Percentiles rank a stretch among this genome's conserved stretches.
These are phyloP conservation scores for Cinclus cinclus DNA, from an alignment of 2,113 vertebrate species.

Conservation along the genomic window DNA sequence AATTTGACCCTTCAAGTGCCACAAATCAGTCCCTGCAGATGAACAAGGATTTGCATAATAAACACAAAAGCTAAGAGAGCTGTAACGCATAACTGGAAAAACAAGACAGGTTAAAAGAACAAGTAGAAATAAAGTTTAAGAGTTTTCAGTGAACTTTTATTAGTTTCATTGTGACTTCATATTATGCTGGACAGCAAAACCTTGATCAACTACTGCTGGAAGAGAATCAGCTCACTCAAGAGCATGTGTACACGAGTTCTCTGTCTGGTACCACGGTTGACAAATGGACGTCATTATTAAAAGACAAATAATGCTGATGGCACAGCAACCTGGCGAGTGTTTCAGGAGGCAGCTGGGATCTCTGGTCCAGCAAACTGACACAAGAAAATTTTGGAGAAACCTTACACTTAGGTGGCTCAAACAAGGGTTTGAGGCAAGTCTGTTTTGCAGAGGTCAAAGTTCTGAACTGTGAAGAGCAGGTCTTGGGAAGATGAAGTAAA, in stretches of 20 bases:
- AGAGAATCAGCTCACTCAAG: not conserved
- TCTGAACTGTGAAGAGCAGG: not conserved
- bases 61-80: not conserved
- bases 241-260: not conserved
- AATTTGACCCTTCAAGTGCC: not conserved
- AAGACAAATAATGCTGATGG: conserved; percentile 31
- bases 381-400: not conserved
- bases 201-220: not conserved
- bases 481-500: not conserved
- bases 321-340: not conserved
- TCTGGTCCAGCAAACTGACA: not conserved
- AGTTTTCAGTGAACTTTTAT: not conserved
- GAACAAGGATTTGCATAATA: not conserved
- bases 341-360: not conserved
- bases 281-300: conserved; percentile 19
- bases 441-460: not conserved
- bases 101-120: not conserved
- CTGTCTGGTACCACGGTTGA: not conserved
- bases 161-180: not conserved
- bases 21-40: not conserved
- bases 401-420: not conserved
- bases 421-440: not conserved
- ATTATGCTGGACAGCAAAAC: not conserved
- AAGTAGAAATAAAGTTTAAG: not conserved
- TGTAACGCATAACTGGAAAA: not conserved